Percentiles rank a stretch among this genome's conserved stretches.
These are phyloP conservation scores for Metallyticus violacea DNA, from an alignment of 2,888 invertebrate genomes.

Conservation along the genomic window DNA sequence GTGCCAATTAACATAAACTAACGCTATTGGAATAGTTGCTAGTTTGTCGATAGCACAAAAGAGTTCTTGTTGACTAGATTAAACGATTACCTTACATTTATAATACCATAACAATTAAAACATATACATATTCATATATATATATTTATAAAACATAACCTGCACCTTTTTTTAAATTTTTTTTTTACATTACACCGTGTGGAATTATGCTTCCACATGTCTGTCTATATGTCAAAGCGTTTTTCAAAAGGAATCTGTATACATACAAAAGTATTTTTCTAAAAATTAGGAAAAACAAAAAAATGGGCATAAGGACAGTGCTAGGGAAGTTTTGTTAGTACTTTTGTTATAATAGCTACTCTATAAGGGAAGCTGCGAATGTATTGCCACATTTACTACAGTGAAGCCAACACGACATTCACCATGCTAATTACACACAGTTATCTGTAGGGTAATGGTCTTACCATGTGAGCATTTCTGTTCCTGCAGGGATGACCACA, in stretches of 20 bases:
- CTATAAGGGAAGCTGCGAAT: neutral
- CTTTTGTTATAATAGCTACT: neutral
- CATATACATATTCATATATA: neutral
- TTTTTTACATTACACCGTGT: neutral
- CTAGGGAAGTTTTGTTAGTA: neutral
- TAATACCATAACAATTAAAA: constrained; percentile 5
- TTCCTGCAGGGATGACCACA: no score
- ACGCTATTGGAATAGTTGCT: constrained; percentile 10
- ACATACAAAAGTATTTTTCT: neutral
- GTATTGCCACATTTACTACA: neutral
- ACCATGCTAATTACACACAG: neutral
- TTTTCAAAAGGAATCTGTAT: neutral
- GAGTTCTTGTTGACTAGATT: constrained; percentile 8
- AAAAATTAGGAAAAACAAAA: neutral
- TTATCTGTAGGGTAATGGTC: neutral
- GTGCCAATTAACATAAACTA: neutral
- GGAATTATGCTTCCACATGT: neutral
- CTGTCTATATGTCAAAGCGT: neutral
- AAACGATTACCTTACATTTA: neutral
- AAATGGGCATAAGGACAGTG: neutral
- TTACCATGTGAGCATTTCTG: neutral
- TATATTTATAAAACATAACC: constrained; percentile 2
- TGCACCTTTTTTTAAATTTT: neutral
- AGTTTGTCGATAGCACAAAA: neutral
- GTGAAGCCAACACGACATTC: neutral